Evolutionary conservation across 2,888 invertebrate species (phyloP).

Genomic region (Drosophila multiciliata): DNA sequence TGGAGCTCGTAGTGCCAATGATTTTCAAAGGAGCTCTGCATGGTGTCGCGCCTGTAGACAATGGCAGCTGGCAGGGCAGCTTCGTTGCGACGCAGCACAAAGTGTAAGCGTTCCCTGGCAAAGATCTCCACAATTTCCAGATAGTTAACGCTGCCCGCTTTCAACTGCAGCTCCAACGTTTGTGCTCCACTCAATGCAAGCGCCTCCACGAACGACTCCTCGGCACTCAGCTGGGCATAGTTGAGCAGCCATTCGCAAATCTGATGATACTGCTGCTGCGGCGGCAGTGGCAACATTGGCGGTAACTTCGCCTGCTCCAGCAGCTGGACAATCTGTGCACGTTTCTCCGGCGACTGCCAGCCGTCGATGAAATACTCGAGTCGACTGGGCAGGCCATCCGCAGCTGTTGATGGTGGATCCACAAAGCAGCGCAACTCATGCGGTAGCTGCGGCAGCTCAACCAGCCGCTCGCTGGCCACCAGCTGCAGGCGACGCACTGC

Average conservation of each 20-base stretch:
- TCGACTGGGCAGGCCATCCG: conserved; percentile 86
- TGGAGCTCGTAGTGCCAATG: conserved; percentile 60
- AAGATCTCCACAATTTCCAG: conserved; percentile 75
- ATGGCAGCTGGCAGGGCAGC: conserved; percentile 61
- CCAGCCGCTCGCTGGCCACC: conserved; percentile 87
- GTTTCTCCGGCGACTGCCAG: conserved; percentile 86
- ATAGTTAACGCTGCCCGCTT: conserved; percentile 64
- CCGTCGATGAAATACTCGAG: conserved; percentile 89
- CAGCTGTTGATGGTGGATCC: conserved; percentile 81
- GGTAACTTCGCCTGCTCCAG: conserved; percentile 87
- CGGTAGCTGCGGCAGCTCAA: conserved; percentile 88
- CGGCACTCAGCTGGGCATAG: conserved; percentile 59
- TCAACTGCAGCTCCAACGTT: conserved; percentile 51
- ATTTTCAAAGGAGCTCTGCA: conserved; percentile 30
- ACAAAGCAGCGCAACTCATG: conserved; percentile 87
- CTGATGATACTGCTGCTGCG: conserved; percentile 3
- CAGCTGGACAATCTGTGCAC: conserved; percentile 85
- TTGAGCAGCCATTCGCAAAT: conserved; percentile 73
- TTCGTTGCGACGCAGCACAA: conserved; percentile 28
- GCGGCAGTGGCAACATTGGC: conserved; percentile 39
- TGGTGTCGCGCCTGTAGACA: conserved; percentile 64
- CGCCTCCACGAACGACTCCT: conserved; percentile 60
- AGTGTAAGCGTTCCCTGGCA: conserved; percentile 63
- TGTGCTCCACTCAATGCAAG: conserved; percentile 76
- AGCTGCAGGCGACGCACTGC: conserved; percentile 88